These are phyloP conservation scores for Meandrina meandrites DNA, from an alignment of 92 coral and sea anemone genomes.

Conservation along the genomic window DNA sequence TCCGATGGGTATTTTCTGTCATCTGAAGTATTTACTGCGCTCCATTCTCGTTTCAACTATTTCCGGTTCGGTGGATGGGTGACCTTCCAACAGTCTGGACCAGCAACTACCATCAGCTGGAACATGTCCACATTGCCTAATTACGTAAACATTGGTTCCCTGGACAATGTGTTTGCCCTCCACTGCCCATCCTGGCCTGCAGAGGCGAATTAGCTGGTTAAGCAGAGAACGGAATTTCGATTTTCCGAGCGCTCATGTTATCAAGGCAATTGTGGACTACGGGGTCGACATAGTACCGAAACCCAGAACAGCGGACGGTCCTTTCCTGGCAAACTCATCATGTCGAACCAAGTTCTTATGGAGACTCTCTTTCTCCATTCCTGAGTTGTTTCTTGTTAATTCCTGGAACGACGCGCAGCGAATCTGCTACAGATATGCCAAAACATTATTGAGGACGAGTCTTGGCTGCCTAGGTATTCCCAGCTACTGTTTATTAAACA, in stretches of 20 bases:
- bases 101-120: slow-evolving; percentile 22
- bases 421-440: slow-evolving; percentile 26
- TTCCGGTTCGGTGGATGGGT: slow-evolving; percentile 31
- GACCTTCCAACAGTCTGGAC: slow-evolving; percentile 33
- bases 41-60: slow-evolving; percentile 35
- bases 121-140: slow-evolving; percentile 29
- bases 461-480: slow-evolving; percentile 11
- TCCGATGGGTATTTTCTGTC: slow-evolving; percentile 10
- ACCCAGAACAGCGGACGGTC: slow-evolving; percentile 11
- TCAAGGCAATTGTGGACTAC: slow-evolving; percentile 4
- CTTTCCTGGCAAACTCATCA: slow-evolving; percentile 3
- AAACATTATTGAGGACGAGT: slow-evolving; percentile 24
- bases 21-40: slow-evolving; percentile 24
- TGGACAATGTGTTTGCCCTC: slow-evolving; percentile 27
- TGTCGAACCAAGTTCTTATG: slow-evolving; percentile 9
- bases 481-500: slow-evolving; percentile 22
- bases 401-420: slow-evolving; percentile 28
- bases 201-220: slow-evolving; percentile 7
- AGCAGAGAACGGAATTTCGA: slow-evolving; percentile 9
- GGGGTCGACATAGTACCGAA: slow-evolving; percentile 27
- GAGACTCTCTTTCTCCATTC: slow-evolving; percentile 24
- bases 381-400: slow-evolving; percentile 23
- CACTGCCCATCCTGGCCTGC: slow-evolving; percentile 29
- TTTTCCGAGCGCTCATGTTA: slow-evolving; percentile 2
- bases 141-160: slow-evolving; percentile 16